Conservation (phyloP, 1,140 invertebrate genomes). For the Panulirus ornatus region DNA sequence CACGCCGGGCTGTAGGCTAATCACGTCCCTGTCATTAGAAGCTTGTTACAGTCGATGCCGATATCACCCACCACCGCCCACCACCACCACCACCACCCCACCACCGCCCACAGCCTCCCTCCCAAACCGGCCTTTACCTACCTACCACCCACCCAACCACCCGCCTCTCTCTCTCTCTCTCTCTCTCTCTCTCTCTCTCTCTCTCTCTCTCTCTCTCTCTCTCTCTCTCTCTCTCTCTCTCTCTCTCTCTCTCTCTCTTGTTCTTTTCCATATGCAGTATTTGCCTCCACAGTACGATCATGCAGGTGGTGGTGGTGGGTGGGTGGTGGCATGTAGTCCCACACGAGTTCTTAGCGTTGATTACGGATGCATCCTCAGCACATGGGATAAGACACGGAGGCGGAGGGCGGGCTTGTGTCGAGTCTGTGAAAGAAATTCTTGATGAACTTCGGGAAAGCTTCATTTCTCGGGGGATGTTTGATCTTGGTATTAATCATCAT, state of each 20-base stretch:
- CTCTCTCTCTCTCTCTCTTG: not conserved
- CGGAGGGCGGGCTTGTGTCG: too few relatives aligned
- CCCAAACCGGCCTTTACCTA: not conserved
- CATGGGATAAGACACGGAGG: not conserved
- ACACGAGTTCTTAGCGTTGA: too few relatives aligned
- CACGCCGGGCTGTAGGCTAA: not conserved
- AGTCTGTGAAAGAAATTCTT: too few relatives aligned
- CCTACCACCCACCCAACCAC: not conserved
- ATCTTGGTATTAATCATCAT: too few relatives aligned
- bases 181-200: not conserved
- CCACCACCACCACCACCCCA: not conserved
- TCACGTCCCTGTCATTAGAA: slow-evolving; percentile 1
- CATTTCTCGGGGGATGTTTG: too few relatives aligned
- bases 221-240: not conserved
- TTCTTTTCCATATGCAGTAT: too few relatives aligned
- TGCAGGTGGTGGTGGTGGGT: too few relatives aligned
- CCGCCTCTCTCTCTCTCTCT: not conserved
- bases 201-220: not conserved
- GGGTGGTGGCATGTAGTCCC: too few relatives aligned
- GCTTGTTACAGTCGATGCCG: not conserved
- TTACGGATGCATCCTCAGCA: not conserved
- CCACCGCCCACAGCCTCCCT: not conserved
- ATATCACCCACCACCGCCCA: not conserved
- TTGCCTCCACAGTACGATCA: too few relatives aligned
- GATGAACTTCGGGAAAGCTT: too few relatives aligned